phyloP scores from a whole-genome alignment of 2,797 vertebrate genomes.

The Oreortyx pictus region DNA sequence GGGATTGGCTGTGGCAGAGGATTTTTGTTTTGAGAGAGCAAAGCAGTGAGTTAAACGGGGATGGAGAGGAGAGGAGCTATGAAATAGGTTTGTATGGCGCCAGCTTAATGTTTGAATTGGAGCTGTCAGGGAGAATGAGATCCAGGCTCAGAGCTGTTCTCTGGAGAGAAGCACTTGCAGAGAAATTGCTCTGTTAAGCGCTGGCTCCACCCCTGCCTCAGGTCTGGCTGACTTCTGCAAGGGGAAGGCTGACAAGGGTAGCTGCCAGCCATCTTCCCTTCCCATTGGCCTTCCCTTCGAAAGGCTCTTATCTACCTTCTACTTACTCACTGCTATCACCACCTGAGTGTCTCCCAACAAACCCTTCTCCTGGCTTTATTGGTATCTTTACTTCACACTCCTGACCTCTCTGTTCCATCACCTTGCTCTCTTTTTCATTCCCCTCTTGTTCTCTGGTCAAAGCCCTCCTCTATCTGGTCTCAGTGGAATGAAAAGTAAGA shows the following conservation, averaged over 20 bases:
- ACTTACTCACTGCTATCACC: background rate
- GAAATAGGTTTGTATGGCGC: conserved; percentile 22
- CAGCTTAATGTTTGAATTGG: conserved; percentile 18
- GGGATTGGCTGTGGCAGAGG: background rate
- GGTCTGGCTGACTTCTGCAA: background rate
- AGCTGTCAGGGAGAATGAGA: conserved; percentile 50
- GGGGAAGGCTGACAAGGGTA: background rate
- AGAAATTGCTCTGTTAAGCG: background rate
- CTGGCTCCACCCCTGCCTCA: background rate
- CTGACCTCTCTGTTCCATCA: background rate
- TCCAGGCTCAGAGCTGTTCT: background rate
- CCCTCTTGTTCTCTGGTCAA: background rate
- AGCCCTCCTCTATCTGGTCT: background rate
- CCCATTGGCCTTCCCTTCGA: background rate
- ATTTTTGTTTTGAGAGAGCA: background rate
- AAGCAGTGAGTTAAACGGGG: background rate
- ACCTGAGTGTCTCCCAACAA: background rate
- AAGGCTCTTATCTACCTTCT: background rate
- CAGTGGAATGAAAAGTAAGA: background rate
- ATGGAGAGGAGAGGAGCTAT: background rate
- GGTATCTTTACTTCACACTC: background rate
- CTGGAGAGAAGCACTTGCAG: background rate
- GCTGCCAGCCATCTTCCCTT: background rate
- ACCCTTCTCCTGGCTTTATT: background rate
- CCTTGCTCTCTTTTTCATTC: background rate